A percentile compares a stretch with the other conserved stretches of the same genome.
phyloP scores from a whole-genome alignment of 1,140 invertebrate genomes.

The Caligus rogercresseyi region DNA sequence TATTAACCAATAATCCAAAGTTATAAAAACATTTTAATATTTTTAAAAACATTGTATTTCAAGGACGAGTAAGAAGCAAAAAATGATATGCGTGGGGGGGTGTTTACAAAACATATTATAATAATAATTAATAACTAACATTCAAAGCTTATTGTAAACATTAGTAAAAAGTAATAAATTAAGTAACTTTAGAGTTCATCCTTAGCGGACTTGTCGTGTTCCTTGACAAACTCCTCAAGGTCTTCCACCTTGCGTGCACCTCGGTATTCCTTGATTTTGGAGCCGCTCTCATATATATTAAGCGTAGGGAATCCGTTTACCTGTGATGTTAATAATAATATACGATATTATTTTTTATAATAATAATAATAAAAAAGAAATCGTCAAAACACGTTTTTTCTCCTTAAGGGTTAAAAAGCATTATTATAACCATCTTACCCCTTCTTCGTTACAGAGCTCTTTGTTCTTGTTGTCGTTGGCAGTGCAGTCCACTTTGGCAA shows the following conservation, averaged over 20 bases:
- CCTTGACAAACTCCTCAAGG: conserved; percentile 42
- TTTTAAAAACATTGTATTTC: no score
- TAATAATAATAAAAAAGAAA: conserved; percentile 6
- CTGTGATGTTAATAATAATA: no score
- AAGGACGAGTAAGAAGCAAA: no score
- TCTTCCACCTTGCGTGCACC: conserved; percentile 47
- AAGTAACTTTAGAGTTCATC: conserved; percentile 48
- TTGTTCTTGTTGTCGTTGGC: conserved; percentile 34
- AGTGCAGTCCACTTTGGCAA: conserved; percentile 52
- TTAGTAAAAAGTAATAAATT: no score
- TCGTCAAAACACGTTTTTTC: conserved; percentile 3
- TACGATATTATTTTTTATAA: no score
- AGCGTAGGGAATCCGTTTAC: conserved; percentile 49
- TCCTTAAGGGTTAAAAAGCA: no score
- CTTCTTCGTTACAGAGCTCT: conserved; percentile 44
- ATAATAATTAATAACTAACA: no score
- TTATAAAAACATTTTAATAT: no score
- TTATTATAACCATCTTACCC: conserved; percentile 33
- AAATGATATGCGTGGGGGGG: no score
- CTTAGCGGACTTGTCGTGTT: conserved; percentile 32
- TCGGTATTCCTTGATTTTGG: conserved; percentile 47
- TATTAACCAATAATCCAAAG: no score
- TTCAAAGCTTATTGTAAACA: no score
- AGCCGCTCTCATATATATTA: conserved; percentile 45
- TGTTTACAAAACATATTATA: no score